These are phyloP conservation scores for Chelonus insularis DNA, from an alignment of 1,140 invertebrate genomes.

Conservation along the genomic window DNA sequence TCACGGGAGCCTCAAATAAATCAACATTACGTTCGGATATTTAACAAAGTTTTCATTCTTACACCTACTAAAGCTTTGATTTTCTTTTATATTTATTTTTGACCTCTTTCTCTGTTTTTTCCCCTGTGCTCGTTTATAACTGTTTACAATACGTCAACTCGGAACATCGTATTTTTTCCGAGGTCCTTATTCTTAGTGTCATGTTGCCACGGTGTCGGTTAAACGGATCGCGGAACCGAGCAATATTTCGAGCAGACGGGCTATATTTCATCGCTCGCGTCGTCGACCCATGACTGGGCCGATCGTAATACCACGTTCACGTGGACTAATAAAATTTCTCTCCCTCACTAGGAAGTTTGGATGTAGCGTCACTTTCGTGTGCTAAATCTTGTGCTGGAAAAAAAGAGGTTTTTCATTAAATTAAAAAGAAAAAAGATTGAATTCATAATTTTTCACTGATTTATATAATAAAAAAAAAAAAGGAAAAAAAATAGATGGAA, in stretches of 20 bases:
- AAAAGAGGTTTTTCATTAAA: not conserved
- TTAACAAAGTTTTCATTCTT: not conserved
- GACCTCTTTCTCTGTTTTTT: too few species aligned
- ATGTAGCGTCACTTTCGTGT: conserved; percentile 9
- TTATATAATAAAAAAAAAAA: not conserved
- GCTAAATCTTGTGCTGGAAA: not conserved
- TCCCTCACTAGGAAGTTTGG: conserved; percentile 2
- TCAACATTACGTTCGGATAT: too few species aligned
- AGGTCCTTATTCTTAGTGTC: conserved; percentile 24
- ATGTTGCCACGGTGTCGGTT: conserved; percentile 26
- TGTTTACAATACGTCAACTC: not conserved
- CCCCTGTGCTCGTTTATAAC: too few species aligned
- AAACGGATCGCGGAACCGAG: conserved; percentile 30
- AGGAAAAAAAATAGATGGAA: conserved; percentile 21
- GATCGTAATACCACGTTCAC: conserved; percentile 27
- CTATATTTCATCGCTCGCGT: conserved; percentile 33
- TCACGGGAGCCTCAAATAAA: too few species aligned
- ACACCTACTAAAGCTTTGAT: too few species aligned
- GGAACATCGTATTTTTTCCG: not conserved
- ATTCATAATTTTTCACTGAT: too few species aligned
- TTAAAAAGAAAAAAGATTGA: not conserved
- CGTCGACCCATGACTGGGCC: conserved; percentile 27
- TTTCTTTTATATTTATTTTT: too few species aligned
- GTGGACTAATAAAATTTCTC: conserved; percentile 22
- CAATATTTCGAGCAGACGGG: conserved; percentile 37